Evolutionary conservation across 2,113 vertebrate genomes (phyloP).

Genomic region (Nycticryphes semicollaris): DNA sequence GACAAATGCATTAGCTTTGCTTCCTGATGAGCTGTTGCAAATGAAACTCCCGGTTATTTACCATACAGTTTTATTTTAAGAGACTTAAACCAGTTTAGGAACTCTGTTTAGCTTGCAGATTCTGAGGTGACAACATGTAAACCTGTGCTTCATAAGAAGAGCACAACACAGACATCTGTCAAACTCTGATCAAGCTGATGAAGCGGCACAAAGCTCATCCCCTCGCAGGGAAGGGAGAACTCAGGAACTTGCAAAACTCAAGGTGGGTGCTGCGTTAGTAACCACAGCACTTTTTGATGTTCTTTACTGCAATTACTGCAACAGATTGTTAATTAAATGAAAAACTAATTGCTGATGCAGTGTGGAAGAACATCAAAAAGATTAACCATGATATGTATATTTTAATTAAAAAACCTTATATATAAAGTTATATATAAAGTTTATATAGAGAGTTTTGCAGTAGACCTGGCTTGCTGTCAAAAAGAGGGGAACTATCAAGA

Average conservation of each 20-base stretch:
- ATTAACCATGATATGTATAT: not conserved
- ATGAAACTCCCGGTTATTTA: not conserved
- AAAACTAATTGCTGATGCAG: conserved; percentile 46
- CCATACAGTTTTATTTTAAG: not conserved
- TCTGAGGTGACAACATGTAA: not conserved
- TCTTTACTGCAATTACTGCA: conserved; percentile 17
- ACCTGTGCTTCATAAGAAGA: not conserved
- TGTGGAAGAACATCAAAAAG: conserved; percentile 16
- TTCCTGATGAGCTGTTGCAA: not conserved
- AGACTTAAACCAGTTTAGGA: not conserved
- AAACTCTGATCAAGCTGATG: not conserved
- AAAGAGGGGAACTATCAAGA: not conserved
- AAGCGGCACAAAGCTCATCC: not conserved
- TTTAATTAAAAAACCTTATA: not conserved
- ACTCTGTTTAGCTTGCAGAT: not conserved
- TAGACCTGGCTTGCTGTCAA: not conserved
- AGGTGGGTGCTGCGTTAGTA: not conserved
- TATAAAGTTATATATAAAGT: not conserved
- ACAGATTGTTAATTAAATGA: conserved; percentile 17
- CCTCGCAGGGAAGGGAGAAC: not conserved
- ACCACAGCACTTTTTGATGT: not conserved
- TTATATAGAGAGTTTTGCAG: not conserved
- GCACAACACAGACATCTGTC: not conserved
- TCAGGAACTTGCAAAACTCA: not conserved
- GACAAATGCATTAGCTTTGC: not conserved